Percentiles rank a stretch among this genome's conserved stretches.
These are phyloP conservation scores for Philaethria dido DNA, from an alignment of 2,888 invertebrate species.

Conservation along the genomic window DNA sequence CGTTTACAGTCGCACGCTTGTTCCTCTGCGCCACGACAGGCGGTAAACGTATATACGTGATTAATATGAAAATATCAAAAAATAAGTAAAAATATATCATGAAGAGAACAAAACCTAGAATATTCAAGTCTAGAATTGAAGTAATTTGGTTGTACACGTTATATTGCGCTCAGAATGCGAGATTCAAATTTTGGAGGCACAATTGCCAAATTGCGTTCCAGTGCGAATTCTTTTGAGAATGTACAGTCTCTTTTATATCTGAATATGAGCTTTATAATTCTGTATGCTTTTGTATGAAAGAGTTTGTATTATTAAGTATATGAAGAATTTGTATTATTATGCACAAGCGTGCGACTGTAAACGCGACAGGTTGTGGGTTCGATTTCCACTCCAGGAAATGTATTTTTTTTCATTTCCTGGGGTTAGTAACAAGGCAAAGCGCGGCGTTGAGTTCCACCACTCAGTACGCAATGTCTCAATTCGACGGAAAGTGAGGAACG, in stretches of 20 bases:
- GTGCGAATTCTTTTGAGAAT: conserved; percentile 22
- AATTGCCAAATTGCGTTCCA: conserved; percentile 30
- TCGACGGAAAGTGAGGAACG: no score
- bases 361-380: no score
- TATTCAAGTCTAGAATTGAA: conserved; percentile 29
- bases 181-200: conserved; percentile 31
- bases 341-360: no score
- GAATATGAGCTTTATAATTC: conserved; percentile 16
- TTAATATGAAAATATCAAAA: not conserved
- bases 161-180: conserved; percentile 27
- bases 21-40: no score
- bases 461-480: no score
- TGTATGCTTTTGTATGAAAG: not conserved
- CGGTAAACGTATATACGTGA: no score
- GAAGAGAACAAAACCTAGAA: conserved; percentile 22
- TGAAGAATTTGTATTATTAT: no score
- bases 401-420: no score
- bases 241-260: conserved; percentile 17
- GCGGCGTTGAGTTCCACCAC: no score
- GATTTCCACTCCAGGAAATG: no score
- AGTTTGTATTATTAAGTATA: not conserved
- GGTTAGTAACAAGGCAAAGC: no score
- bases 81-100: not conserved
- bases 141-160: conserved; percentile 29
- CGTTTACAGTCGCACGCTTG: no score